phyloP scores from a whole-genome alignment of 2,113 vertebrate genomes.

The Glaucomys volans region DNA sequence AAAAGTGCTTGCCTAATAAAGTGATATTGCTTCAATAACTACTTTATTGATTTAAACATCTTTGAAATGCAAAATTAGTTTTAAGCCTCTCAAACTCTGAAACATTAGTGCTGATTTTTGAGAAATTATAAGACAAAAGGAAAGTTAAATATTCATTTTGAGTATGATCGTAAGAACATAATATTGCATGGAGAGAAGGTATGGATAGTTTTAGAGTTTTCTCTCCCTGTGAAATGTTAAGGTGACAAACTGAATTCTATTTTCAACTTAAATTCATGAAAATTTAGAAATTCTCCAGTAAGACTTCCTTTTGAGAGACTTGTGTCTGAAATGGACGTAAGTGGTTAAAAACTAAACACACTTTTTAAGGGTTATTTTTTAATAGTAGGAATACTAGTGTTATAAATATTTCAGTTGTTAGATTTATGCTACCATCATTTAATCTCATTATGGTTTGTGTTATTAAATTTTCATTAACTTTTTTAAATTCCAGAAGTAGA shows the following conservation, averaged over 20 bases:
- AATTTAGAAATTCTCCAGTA: not conserved
- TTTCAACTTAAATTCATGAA: not conserved
- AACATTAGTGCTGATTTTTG: not conserved
- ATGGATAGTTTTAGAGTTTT: not conserved
- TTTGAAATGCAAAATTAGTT: conserved; percentile 26
- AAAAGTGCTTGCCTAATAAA: not conserved
- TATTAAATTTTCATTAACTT: conserved; percentile 25
- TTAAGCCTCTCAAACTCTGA: not conserved
- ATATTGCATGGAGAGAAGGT: not conserved
- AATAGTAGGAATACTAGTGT: not conserved
- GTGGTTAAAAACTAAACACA: not conserved
- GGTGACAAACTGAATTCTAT: not conserved
- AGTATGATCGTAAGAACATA: not conserved
- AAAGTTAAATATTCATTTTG: not conserved
- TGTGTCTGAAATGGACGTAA: not conserved
- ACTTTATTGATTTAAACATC: conserved; percentile 56
- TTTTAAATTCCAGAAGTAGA: not conserved
- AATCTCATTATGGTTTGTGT: not conserved
- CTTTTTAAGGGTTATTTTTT: not conserved
- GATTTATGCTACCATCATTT: not conserved
- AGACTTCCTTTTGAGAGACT: not conserved
- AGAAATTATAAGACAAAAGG: conserved; percentile 28
- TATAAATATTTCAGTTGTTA: not conserved
- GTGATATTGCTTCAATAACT: conserved; percentile 33
- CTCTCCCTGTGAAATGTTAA: not conserved